phyloP scores from a whole-genome alignment of 2,888 invertebrate genomes.

The Heteropelma amictum region DNA sequence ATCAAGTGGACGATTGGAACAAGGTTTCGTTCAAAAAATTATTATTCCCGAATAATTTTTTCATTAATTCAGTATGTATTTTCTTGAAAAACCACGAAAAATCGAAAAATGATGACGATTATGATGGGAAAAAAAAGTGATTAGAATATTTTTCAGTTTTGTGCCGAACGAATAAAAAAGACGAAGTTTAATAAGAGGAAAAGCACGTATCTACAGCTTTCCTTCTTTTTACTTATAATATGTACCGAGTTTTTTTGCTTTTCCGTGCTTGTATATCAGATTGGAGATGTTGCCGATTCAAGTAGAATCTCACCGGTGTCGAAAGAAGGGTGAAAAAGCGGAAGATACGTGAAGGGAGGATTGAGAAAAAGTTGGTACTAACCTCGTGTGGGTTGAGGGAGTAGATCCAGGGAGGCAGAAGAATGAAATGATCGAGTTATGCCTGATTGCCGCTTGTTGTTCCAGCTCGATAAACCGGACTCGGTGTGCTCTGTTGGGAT shows the following conservation, averaged over 20 bases:
- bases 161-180: no score
- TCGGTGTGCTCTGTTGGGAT: constrained; percentile 60
- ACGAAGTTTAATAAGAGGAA: no score
- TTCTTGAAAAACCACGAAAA: no score
- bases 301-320: neutral
- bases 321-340: constrained; percentile 11
- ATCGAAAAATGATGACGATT: neutral
- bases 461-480: constrained; percentile 75
- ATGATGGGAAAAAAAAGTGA: no score
- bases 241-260: constrained; percentile 3
- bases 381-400: constrained; percentile 54
- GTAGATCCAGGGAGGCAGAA: constrained; percentile 66
- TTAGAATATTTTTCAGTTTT: no score
- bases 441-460: constrained; percentile 76
- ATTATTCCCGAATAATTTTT: no score
- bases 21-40: no score
- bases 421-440: constrained; percentile 76
- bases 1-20: no score
- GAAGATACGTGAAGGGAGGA: neutral
- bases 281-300: constrained; percentile 5
- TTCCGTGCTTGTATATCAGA: neutral
- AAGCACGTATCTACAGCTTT: neutral
- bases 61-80: no score
- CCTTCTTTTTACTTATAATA: no score
- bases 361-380: constrained; percentile 34